Conservation (phyloP, 2,113 vertebrate species). For the Bambusicola thoracicus region DNA sequence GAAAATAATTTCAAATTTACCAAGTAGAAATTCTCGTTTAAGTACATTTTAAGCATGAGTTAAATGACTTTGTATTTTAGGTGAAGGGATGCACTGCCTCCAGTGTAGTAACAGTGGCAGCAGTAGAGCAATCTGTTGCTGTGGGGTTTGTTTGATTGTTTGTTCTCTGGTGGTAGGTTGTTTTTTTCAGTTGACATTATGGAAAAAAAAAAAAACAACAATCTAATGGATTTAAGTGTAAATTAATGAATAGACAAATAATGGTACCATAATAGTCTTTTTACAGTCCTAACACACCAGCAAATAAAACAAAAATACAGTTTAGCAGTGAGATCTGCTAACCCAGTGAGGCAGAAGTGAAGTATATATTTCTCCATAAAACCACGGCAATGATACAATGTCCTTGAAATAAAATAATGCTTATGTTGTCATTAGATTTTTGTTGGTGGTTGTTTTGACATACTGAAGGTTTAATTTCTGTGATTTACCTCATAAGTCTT, state of each 20-base stretch:
- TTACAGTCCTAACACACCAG: background rate
- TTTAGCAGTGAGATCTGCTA: background rate
- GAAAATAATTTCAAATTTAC: background rate
- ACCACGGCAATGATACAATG: background rate
- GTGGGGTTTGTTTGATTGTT: too few species aligned
- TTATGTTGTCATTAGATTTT: background rate
- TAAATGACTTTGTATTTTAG: background rate
- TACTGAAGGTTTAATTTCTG: background rate
- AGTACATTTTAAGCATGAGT: background rate
- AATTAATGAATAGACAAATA: background rate
- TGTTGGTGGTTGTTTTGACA: background rate
- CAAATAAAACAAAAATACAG: background rate
- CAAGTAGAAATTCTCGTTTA: background rate
- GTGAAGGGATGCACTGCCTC: background rate
- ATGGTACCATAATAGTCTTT: background rate
- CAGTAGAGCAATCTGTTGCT: background rate
- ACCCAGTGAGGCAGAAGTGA: background rate
- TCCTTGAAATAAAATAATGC: background rate
- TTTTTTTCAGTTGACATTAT: background rate
- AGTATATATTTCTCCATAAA: background rate
- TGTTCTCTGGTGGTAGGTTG: too few species aligned
- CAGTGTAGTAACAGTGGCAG: background rate
- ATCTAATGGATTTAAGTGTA: background rate
- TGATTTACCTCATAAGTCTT: background rate
- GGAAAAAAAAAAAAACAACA: background rate